phyloP scores from a whole-genome alignment of 2,888 invertebrate genomes.

The Eurytoma californica region DNA sequence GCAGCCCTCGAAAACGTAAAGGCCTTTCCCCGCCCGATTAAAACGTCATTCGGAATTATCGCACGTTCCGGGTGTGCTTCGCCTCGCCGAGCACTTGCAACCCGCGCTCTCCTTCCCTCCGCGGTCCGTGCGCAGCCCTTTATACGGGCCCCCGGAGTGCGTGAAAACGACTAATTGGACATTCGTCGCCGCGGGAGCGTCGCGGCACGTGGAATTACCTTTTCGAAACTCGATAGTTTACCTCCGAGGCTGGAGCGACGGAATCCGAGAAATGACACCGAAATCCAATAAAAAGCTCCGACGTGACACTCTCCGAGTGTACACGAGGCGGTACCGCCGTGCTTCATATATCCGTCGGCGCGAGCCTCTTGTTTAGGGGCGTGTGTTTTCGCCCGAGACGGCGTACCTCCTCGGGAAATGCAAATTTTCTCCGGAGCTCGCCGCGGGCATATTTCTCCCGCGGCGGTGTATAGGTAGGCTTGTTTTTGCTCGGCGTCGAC shows the following conservation, averaged over 20 bases:
- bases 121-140: not conserved
- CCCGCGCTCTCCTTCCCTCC: not conserved
- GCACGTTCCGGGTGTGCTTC: constrained; percentile 1
- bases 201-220: constrained; percentile 32
- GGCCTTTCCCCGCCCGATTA: not conserved
- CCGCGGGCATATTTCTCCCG: too few species aligned
- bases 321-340: constrained; percentile 5
- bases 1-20: not conserved
- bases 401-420: too few species aligned
- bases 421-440: too few species aligned
- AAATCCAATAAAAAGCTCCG: constrained; percentile 50
- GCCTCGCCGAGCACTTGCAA: not conserved
- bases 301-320: constrained; percentile 20
- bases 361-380: constrained; percentile 26
- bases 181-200: not conserved
- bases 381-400: not conserved
- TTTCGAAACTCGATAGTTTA: constrained; percentile 55
- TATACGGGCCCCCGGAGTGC: constrained; percentile 26
- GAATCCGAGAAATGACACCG: constrained; percentile 55
- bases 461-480: too few species aligned
- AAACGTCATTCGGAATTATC: constrained; percentile 20
- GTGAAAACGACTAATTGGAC: constrained; percentile 50
- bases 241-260: constrained; percentile 26
- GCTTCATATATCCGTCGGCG: not conserved
- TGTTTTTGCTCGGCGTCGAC: too few species aligned